phyloP scores from a whole-genome alignment of 2,888 invertebrate genomes.

The Amblyjoppa proteus region DNA sequence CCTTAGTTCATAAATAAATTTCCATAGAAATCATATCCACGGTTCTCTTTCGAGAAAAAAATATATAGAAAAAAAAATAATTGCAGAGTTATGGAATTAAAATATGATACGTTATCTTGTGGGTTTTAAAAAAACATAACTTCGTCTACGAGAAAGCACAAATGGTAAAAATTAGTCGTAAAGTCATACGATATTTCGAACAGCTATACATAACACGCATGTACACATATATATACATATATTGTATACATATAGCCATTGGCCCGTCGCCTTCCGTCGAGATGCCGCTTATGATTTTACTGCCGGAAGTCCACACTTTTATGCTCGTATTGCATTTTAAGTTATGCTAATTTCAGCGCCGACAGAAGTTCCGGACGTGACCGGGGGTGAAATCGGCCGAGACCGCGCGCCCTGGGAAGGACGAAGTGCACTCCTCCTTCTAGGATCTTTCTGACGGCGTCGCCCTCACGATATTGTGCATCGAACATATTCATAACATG shows the following conservation, averaged over 20 bases:
- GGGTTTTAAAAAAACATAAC: neutral
- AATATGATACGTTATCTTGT: neutral
- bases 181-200: neutral
- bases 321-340: constrained; percentile 78
- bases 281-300: constrained; percentile 71
- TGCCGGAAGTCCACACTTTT: constrained; percentile 77
- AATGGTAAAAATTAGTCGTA: constrained; percentile 1
- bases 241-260: constrained; percentile 10
- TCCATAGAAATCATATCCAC: neutral
- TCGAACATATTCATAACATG: constrained; percentile 82
- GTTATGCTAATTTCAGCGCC: constrained; percentile 80
- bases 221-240: neutral
- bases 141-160: neutral
- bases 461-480: constrained; percentile 74
- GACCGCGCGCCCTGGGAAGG: neutral
- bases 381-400: constrained; percentile 59
- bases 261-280: constrained; percentile 50
- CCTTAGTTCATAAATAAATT: neutral
- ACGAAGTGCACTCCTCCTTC: constrained; percentile 25
- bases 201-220: neutral
- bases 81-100: neutral
- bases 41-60: neutral
- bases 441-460: constrained; percentile 37
- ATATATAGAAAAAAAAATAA: neutral
- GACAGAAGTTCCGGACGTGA: constrained; percentile 65